These are phyloP conservation scores for Callipepla californica DNA, from an alignment of 2,113 vertebrate genomes.

Conservation along the genomic window DNA sequence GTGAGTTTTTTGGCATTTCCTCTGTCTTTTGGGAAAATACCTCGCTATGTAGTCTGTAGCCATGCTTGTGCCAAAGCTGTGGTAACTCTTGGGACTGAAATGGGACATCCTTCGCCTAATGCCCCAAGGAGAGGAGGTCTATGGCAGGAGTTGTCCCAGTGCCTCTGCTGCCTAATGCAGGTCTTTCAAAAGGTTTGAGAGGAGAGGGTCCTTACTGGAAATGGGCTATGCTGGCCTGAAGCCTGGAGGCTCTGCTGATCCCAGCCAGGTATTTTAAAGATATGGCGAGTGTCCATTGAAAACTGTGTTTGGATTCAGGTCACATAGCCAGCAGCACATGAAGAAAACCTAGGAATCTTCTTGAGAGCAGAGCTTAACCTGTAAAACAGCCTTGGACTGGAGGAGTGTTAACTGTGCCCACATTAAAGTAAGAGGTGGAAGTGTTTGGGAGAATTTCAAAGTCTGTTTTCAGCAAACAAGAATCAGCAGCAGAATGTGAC, in stretches of 20 bases:
- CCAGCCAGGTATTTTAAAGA: slow-evolving; percentile 8
- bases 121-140: not conserved
- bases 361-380: slow-evolving; percentile 46
- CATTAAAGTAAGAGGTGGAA: slow-evolving; percentile 37
- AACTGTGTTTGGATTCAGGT: slow-evolving; percentile 28
- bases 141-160: not conserved
- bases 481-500: not conserved
- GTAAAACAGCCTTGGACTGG: slow-evolving; percentile 47
- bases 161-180: not conserved
- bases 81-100: not conserved
- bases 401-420: slow-evolving; percentile 60
- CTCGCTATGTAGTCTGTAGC: not conserved
- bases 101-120: not conserved
- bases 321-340: slow-evolving; percentile 22
- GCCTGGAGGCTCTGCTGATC: not conserved
- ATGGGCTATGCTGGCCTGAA: not conserved
- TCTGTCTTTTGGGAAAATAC: not conserved
- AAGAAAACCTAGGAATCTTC: slow-evolving; percentile 41
- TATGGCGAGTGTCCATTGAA: not conserved
- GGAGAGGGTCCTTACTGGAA: not conserved
- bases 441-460: slow-evolving; percentile 28
- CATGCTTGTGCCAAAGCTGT: not conserved
- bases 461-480: not conserved
- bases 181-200: not conserved
- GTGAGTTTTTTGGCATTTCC: not conserved